Evolutionary conservation across 35 echinoderm and acorn worm species (phyloP).

Genomic region (Lytechinus pictus): DNA sequence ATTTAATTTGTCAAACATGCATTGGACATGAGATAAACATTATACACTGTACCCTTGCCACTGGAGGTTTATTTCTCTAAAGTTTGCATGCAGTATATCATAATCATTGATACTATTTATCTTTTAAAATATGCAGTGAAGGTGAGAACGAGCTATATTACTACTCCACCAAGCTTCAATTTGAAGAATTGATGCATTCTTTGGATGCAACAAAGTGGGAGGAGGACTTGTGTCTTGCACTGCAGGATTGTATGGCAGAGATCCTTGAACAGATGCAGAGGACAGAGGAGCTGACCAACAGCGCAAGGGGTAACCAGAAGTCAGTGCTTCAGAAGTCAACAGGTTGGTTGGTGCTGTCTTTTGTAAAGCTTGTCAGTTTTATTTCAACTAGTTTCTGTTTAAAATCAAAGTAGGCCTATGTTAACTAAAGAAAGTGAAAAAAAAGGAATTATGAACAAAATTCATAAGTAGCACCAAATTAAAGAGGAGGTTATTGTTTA

Average conservation of each 20-base stretch:
- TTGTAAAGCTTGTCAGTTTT: background rate
- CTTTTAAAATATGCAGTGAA: slow-evolving; percentile 62
- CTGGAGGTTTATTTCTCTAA: no score
- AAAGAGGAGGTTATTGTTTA: no score
- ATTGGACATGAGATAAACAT: no score
- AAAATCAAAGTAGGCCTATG: no score
- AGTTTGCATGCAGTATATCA: no score
- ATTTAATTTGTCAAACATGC: no score
- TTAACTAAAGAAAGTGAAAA: no score
- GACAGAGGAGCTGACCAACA: slow-evolving; percentile 89
- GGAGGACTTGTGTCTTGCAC: slow-evolving; percentile 65
- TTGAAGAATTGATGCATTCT: slow-evolving; percentile 82
- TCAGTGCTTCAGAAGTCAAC: slow-evolving; percentile 72
- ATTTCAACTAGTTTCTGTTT: no score
- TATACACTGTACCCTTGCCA: no score
- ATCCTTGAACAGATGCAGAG: slow-evolving; percentile 82
- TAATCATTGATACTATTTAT: background rate
- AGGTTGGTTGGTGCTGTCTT: slow-evolving; percentile 58
- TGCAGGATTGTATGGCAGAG: slow-evolving; percentile 82
- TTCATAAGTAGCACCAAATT: no score
- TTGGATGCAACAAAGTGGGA: slow-evolving; percentile 86
- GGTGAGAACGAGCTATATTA: slow-evolving; percentile 74
- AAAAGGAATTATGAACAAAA: no score
- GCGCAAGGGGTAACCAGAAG: slow-evolving; percentile 74
- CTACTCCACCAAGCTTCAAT: slow-evolving; percentile 86